phyloP scores from a whole-genome alignment of 2,797 vertebrate genomes.

The Halcyon badia region DNA sequence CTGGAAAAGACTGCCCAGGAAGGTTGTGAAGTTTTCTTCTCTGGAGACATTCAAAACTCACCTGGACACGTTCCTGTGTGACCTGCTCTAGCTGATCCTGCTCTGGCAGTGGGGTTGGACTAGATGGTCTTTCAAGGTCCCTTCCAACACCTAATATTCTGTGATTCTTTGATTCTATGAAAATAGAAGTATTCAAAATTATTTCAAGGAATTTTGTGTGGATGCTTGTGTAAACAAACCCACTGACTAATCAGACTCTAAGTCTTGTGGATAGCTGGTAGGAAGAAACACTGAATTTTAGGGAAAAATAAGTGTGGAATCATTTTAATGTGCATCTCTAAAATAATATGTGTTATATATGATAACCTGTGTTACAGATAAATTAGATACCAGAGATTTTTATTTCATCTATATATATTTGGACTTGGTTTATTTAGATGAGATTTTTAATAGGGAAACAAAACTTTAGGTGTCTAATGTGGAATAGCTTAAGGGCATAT shows the following conservation, averaged over 20 bases:
- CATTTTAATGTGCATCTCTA: neutral
- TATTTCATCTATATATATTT: neutral
- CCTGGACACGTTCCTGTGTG: no score
- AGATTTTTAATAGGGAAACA: neutral
- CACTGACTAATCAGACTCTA: neutral
- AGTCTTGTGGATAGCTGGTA: neutral
- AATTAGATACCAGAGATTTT: neutral
- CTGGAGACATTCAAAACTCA: no score
- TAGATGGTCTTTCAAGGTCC: no score
- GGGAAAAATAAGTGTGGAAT: accelerated
- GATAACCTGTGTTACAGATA: neutral
- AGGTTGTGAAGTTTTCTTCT: no score
- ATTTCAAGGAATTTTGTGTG: neutral
- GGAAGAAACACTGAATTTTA: neutral
- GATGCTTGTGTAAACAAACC: neutral
- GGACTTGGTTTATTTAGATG: neutral
- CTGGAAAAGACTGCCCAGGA: no score
- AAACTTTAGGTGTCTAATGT: neutral
- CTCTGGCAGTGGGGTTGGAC: no score
- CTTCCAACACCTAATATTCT: no score
- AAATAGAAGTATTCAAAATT: neutral
- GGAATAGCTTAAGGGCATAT: neutral
- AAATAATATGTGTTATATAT: neutral
- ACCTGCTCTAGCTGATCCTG: no score
- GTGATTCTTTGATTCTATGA: no score